These are phyloP conservation scores for Helleia helle DNA, from an alignment of 2,888 invertebrate genomes.

Conservation along the genomic window DNA sequence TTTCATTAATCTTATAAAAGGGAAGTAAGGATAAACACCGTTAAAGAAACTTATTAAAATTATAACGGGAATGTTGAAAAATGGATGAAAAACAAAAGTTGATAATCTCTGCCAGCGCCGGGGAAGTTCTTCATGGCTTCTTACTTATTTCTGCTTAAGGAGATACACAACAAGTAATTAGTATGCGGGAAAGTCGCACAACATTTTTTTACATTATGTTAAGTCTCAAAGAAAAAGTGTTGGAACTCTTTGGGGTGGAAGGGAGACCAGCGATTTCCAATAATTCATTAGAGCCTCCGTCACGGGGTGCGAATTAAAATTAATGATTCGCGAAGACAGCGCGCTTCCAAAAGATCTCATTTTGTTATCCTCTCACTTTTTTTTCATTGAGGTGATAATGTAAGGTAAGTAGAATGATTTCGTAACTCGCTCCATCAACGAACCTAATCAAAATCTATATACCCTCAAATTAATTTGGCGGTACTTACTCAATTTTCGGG, in stretches of 20 bases:
- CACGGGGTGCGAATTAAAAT: slow-evolving; percentile 71
- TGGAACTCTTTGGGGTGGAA: slow-evolving; percentile 43
- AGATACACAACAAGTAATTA: slow-evolving; percentile 68
- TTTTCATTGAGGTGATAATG: slow-evolving; percentile 50
- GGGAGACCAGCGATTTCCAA: slow-evolving; percentile 61
- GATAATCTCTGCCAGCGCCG: slow-evolving; percentile 57
- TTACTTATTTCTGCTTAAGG: slow-evolving; percentile 51
- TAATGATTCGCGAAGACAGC: slow-evolving; percentile 68
- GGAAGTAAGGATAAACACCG: slow-evolving; percentile 37
- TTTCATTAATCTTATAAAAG: slow-evolving; percentile 10
- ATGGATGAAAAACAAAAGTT: slow-evolving; percentile 64
- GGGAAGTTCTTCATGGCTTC: slow-evolving; percentile 43
- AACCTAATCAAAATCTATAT: neutral
- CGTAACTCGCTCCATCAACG: neutral
- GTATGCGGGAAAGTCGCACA: slow-evolving; percentile 62
- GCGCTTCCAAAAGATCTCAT: slow-evolving; percentile 51
- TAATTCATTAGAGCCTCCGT: slow-evolving; percentile 69
- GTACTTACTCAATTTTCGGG: too few relatives aligned
- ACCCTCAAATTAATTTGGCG: neutral
- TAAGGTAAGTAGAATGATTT: slow-evolving; percentile 4
- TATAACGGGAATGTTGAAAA: slow-evolving; percentile 38
- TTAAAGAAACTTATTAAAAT: slow-evolving; percentile 11
- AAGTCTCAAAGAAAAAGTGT: slow-evolving; percentile 65
- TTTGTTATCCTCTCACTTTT: slow-evolving; percentile 63
- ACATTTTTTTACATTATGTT: slow-evolving; percentile 72